Evolutionary conservation across 2,888 invertebrate genomes (phyloP).

Genomic region (Lordiphosa fenestrarum): DNA sequence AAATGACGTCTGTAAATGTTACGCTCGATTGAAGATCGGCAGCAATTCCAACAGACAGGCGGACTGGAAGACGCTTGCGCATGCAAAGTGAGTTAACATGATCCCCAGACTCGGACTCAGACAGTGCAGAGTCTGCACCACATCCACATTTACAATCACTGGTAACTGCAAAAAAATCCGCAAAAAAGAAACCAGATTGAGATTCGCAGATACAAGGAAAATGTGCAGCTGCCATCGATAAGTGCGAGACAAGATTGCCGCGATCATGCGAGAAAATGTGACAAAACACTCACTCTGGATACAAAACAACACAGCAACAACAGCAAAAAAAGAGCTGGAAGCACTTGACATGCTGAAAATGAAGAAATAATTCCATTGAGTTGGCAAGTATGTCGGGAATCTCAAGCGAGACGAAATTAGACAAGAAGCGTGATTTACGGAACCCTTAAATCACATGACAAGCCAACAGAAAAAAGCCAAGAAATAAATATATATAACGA

Average conservation of each 20-base stretch:
- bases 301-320: not conserved
- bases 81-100: conserved; percentile 26
- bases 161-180: not conserved
- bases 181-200: conserved; percentile 8
- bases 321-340: conserved; percentile 44
- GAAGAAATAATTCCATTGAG: conserved; percentile 76
- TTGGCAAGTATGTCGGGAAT: conserved; percentile 77
- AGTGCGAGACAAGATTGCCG: conserved; percentile 26
- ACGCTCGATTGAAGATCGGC: conserved; percentile 69
- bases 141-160: conserved; percentile 16
- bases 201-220: conserved; percentile 30
- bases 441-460: conserved; percentile 76
- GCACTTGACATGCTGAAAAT: conserved; percentile 61
- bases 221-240: conserved; percentile 46
- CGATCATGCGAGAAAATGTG: conserved; percentile 37
- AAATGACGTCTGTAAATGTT: conserved; percentile 65
- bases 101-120: conserved; percentile 18
- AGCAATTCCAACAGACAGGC: conserved; percentile 12
- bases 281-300: conserved; percentile 15
- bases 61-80: conserved; percentile 13
- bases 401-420: conserved; percentile 76
- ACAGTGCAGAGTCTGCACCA: conserved; percentile 15
- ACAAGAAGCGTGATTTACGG: conserved; percentile 80
- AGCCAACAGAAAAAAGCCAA: conserved; percentile 25
- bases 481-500: conserved; percentile 39